Percentiles rank a stretch among this genome's conserved stretches.
Conservation (phyloP, 2,888 invertebrate genomes). For the Spodoptera picta region DNA sequence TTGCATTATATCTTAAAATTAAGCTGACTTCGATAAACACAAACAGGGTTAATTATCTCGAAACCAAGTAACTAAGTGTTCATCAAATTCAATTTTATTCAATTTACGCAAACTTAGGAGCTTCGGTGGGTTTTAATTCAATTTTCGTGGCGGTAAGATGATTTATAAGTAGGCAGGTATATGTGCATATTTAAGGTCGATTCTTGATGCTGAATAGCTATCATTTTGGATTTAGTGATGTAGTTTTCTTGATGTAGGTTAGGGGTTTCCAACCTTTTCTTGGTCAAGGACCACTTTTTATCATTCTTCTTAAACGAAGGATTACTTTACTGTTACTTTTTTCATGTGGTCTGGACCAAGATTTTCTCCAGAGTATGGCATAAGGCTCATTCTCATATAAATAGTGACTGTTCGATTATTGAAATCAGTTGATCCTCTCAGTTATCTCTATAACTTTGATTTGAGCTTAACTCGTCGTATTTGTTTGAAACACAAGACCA, state of each 20-base stretch:
- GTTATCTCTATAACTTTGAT: too few species aligned
- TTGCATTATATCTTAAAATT: constrained; percentile 6
- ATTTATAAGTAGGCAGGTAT: constrained; percentile 13
- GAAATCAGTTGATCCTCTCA: too few species aligned
- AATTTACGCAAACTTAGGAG: constrained; percentile 38
- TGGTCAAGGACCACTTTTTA: too few species aligned
- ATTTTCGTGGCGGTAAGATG: constrained; percentile 26
- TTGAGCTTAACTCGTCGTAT: too few species aligned
- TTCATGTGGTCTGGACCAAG: too few species aligned
- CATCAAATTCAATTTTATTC: constrained; percentile 27
- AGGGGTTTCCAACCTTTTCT: too few species aligned
- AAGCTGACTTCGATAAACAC: constrained; percentile 2
- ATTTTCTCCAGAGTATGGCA: too few species aligned
- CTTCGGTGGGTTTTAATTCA: constrained; percentile 30
- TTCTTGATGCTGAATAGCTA: not conserved
- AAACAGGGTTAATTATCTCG: constrained; percentile 22
- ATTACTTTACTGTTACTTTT: too few species aligned
- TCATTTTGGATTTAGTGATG: not conserved
- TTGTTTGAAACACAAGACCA: too few species aligned
- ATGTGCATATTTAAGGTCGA: not conserved
- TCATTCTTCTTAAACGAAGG: too few species aligned
- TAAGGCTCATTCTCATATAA: too few species aligned
- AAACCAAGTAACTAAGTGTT: constrained; percentile 20
- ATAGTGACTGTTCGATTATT: too few species aligned
- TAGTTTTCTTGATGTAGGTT: not conserved